Percentiles rank a stretch among this genome's conserved stretches.
These are phyloP conservation scores for Actinostola sp. DNA, from an alignment of 92 coral and sea anemone genomes.

Conservation along the genomic window DNA sequence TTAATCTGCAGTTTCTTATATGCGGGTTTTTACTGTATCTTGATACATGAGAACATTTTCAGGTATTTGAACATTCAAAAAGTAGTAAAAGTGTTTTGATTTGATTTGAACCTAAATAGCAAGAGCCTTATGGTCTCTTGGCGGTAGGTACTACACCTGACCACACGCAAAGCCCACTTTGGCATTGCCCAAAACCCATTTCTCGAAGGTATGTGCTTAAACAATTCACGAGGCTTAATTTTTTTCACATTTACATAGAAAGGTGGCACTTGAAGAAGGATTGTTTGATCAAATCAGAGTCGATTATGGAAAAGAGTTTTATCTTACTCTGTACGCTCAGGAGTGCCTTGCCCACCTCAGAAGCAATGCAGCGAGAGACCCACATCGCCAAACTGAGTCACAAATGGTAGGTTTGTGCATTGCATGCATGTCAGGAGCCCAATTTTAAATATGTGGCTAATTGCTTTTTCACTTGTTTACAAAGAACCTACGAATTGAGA, in stretches of 20 bases:
- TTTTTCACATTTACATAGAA: background rate
- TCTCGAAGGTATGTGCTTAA: background rate
- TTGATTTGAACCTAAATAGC: too few species aligned
- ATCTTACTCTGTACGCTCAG: constrained; percentile 45
- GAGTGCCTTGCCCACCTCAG: constrained; percentile 50
- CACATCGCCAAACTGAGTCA: constrained; percentile 58
- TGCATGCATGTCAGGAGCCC: too few species aligned
- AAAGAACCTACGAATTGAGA: constrained; percentile 56
- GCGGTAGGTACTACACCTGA: too few species aligned
- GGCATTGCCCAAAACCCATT: too few species aligned
- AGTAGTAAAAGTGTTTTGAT: too few species aligned
- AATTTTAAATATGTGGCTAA: too few species aligned
- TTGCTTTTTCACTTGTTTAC: background rate
- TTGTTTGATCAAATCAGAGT: constrained; percentile 61
- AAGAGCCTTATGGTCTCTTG: too few species aligned
- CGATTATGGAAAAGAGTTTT: constrained; percentile 61
- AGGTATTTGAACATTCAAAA: too few species aligned
- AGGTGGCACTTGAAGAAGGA: constrained; percentile 41
- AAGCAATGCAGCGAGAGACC: constrained; percentile 49
- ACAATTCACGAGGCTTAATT: background rate
- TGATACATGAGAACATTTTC: too few species aligned
- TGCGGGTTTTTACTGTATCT: too few species aligned
- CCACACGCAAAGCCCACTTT: too few species aligned
- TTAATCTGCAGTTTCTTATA: too few species aligned
- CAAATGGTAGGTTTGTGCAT: constrained; percentile 35